Percentiles rank a stretch among this genome's conserved stretches.
Conservation (phyloP, 2,797 vertebrate species). For the Eulemur coronatus region DNA sequence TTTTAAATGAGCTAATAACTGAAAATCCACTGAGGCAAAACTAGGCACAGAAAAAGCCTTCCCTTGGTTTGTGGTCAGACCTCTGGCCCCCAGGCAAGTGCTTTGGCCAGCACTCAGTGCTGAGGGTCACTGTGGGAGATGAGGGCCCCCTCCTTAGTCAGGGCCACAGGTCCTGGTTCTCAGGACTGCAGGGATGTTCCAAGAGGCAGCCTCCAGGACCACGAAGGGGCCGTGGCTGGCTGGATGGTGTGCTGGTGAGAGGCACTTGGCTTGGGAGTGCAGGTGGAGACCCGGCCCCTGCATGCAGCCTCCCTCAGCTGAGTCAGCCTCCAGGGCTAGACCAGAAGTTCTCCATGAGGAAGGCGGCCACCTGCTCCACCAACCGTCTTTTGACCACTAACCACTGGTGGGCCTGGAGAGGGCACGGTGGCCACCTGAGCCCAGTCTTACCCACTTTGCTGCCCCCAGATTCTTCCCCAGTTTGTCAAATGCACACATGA, state of each 20-base stretch:
- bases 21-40: neutral
- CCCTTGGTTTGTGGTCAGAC: neutral
- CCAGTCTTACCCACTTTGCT: too few relatives aligned
- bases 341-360: neutral
- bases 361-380: neutral
- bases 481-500: neutral
- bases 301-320: neutral
- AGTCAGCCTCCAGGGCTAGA: neutral
- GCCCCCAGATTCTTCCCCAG: neutral
- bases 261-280: neutral
- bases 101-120: neutral
- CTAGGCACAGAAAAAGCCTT: neutral
- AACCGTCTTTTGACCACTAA: neutral
- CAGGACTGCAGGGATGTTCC: neutral
- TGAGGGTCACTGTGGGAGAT: neutral
- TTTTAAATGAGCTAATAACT: neutral
- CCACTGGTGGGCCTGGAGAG: neutral
- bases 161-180: neutral
- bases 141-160: neutral
- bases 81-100: neutral
- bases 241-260: neutral
- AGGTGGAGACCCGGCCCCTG: neutral
- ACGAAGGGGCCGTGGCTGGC: neutral
- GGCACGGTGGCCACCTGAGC: neutral
- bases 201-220: neutral